phyloP scores from a whole-genome alignment of 2,888 invertebrate genomes.

The Drosophila pullipes region DNA sequence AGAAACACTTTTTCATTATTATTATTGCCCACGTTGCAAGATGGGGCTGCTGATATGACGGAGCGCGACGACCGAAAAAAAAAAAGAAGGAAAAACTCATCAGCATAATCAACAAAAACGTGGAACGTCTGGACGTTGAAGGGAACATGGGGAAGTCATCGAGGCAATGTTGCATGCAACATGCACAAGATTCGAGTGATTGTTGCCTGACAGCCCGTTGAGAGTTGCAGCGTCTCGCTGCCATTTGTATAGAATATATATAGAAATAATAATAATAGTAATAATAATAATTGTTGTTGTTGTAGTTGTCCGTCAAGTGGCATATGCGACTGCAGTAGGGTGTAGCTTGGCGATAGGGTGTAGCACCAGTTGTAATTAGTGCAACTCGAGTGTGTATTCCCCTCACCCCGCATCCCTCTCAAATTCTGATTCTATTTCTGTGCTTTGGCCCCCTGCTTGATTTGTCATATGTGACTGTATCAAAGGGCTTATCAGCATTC shows the following conservation, averaged over 20 bases:
- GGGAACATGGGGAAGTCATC: slow-evolving; percentile 3
- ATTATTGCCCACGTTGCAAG: slow-evolving; percentile 74
- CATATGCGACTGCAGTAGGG: slow-evolving; percentile 27
- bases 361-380: slow-evolving; percentile 36
- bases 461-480: slow-evolving; percentile 24
- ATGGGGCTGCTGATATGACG: slow-evolving; percentile 66
- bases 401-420: not conserved
- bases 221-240: slow-evolving; percentile 25
- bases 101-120: slow-evolving; percentile 71
- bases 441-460: slow-evolving; percentile 12
- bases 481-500: slow-evolving; percentile 54
- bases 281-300: slow-evolving; percentile 42
- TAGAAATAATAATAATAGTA: slow-evolving; percentile 30
- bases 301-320: slow-evolving; percentile 60
- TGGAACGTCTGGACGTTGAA: not conserved
- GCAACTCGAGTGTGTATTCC: slow-evolving; percentile 25
- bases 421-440: not conserved
- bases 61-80: slow-evolving; percentile 53
- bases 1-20: slow-evolving; percentile 70
- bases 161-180: slow-evolving; percentile 73
- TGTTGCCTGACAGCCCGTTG: slow-evolving; percentile 68
- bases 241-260: slow-evolving; percentile 21
- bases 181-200: slow-evolving; percentile 70
- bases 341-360: not conserved
- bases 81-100: slow-evolving; percentile 58